These are phyloP conservation scores for Pseudorectes ferrugineus DNA, from an alignment of 2,113 vertebrate genomes.

Conservation along the genomic window DNA sequence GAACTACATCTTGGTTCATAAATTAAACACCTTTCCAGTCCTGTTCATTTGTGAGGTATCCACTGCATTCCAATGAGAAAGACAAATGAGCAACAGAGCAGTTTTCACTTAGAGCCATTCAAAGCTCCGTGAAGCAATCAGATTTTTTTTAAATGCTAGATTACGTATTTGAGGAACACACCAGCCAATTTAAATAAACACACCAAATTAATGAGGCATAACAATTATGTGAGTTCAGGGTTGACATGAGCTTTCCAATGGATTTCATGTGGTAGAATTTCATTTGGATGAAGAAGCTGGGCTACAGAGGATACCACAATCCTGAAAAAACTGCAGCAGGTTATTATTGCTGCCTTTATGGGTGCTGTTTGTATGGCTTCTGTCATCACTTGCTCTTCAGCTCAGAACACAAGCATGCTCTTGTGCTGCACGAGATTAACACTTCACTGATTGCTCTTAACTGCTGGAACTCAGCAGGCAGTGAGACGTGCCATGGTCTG, in stretches of 20 bases:
- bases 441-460: neutral
- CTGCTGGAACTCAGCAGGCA: neutral
- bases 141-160: neutral
- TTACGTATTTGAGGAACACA: neutral
- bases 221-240: neutral
- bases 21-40: constrained; percentile 26
- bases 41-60: neutral
- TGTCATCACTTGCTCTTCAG: neutral
- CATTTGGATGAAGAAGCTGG: neutral
- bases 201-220: neutral
- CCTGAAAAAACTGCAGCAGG: neutral
- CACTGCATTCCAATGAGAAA: constrained; percentile 4
- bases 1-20: neutral
- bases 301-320: neutral
- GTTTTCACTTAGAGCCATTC: neutral
- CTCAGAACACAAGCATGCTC: neutral
- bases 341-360: neutral
- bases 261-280: neutral
- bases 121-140: neutral
- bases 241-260: neutral
- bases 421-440: neutral
- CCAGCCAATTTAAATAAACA: neutral
- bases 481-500: rapidly evolving
- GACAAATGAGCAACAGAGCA: neutral
- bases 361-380: neutral